Percentiles rank a stretch among this genome's conserved stretches.
These are phyloP conservation scores for Microcebus lehilahytsara DNA, from an alignment of 2,113 vertebrate species.

Conservation along the genomic window DNA sequence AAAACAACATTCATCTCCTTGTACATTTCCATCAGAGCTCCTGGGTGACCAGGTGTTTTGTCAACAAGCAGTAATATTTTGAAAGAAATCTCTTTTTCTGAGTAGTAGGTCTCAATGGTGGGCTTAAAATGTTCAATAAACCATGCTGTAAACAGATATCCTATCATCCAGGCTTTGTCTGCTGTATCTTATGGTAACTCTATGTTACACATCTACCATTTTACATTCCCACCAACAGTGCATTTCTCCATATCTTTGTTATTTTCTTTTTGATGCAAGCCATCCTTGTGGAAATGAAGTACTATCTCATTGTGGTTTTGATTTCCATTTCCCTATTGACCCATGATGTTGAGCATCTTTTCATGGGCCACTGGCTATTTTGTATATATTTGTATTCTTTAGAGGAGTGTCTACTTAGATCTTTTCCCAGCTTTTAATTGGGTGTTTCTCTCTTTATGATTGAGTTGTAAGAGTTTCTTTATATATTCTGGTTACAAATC, in stretches of 20 bases:
- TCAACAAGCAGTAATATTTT: not conserved
- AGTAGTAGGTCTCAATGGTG: not conserved
- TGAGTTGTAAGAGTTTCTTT: constrained; percentile 20
- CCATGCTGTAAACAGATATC: not conserved
- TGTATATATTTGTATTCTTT: not conserved
- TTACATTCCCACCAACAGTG: not conserved
- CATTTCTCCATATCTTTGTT: not conserved
- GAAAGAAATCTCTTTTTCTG: not conserved
- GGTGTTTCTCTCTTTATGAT: not conserved
- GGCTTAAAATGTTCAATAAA: not conserved
- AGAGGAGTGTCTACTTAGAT: not conserved
- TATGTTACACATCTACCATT: not conserved
- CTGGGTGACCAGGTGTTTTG: not conserved
- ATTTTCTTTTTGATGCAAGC: not conserved
- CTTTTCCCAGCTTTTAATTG: not conserved
- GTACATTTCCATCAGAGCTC: not conserved
- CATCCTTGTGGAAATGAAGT: not conserved
- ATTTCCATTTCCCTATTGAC: not conserved
- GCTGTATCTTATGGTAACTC: not conserved
- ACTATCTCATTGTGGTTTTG: not conserved
- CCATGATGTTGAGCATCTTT: not conserved
- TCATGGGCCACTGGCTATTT: not conserved
- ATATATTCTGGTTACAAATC: not conserved
- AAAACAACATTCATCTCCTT: not conserved
- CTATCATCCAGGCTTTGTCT: not conserved